Evolutionary conservation across 2,797 vertebrate species (phyloP), one percentile per base, ranked within the genome.

Genomic region (Lepilemur ruficaudatus): DNA sequence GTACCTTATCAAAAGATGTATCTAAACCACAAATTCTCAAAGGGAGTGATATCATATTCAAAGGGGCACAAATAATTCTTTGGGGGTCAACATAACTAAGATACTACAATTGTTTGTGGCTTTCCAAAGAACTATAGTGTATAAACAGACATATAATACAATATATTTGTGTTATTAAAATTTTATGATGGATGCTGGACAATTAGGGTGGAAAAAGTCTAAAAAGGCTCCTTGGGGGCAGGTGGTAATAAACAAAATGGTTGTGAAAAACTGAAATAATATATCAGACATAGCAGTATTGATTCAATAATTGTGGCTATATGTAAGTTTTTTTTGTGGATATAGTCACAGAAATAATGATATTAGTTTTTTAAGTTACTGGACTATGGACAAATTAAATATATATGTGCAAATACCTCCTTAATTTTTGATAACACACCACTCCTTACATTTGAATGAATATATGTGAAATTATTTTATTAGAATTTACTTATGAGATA

Each of bases 191-290:
- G 22, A 70, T 81, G 6, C 17, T 23, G 5, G 14, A 52, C 2
- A 65, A 35, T 35, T 41, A 28, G 57, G 25, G 12, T 0, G 23
- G 14, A 35, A 32, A n/a, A n/a, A 10, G 17, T 67, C 6, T 46
- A 48, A 65, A 67, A 65, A 50, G 4, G 0, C 2, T 93, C 6
- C 30, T 6, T 50, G 28, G 5, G 9, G 35, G 2, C 55, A 15
- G 63, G 9, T 75, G n/a, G 38, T 72, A 70, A 55, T 61, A 57
- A 73, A 48, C 18, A 28, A 30, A 89, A 89, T 0, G 0, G 4
- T 32, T 63, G 4, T 2, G 30, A 90, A 80, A 48, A 17, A 70
- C 4, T 17, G 10, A 50, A 89, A 52, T 1, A 69, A 32, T 72
- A 50, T 43, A 8, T 41, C 25, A 57, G 9, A 11, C n/a, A 57